Percentiles rank a stretch among this genome's conserved stretches.
Evolutionary conservation across 2,797 vertebrate species (phyloP).

Genomic region (Taenioides sp.): DNA sequence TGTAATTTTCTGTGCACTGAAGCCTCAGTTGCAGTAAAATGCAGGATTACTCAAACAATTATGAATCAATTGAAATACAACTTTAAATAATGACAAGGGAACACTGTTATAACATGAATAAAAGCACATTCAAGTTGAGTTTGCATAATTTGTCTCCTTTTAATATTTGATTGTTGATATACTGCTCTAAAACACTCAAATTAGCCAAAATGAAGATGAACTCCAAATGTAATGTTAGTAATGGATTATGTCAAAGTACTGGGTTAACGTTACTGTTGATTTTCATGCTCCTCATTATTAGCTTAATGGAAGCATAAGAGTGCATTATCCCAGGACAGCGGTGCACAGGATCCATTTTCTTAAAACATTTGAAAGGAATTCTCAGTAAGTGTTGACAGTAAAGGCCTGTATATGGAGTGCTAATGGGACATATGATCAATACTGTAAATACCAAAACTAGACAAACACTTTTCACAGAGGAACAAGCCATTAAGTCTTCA

Average conservation of each 20-base stretch:
- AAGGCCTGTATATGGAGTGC: slow-evolving; percentile 53
- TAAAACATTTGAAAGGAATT: slow-evolving; percentile 66
- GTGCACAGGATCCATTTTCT: slow-evolving; percentile 49
- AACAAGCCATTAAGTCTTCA: slow-evolving; percentile 51
- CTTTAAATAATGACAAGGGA: no score
- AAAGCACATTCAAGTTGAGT: no score
- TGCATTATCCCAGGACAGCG: slow-evolving; percentile 44
- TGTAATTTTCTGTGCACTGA: no score
- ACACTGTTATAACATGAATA: no score
- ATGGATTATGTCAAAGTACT: slow-evolving; percentile 24
- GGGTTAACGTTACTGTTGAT: slow-evolving; percentile 42
- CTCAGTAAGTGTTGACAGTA: slow-evolving; percentile 58
- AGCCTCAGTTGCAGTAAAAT: no score
- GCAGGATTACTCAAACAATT: no score
- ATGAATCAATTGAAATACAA: no score
- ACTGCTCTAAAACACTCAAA: no score
- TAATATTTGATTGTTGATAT: no score
- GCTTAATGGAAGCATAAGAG: slow-evolving; percentile 55
- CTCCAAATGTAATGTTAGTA: no score
- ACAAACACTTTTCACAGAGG: slow-evolving; percentile 38
- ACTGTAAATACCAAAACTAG: slow-evolving; percentile 45
- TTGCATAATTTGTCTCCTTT: no score
- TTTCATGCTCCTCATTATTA: slow-evolving; percentile 17
- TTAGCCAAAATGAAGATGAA: no score
- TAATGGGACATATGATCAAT: slow-evolving; percentile 77